phyloP scores from a whole-genome alignment of 2,888 invertebrate species.

The Aphodius granarius region DNA sequence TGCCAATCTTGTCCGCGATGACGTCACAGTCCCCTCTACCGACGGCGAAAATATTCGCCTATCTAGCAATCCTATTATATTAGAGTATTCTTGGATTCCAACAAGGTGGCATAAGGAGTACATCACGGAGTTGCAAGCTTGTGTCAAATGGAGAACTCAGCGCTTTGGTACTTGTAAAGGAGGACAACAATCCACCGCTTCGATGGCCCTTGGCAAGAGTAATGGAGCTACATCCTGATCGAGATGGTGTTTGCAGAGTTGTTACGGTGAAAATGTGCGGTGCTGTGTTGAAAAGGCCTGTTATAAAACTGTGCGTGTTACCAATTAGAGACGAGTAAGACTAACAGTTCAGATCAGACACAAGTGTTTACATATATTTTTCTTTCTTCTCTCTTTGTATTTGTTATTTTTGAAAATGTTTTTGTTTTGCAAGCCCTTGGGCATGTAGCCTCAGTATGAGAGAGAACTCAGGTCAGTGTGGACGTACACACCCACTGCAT shows the following conservation, averaged over 20 bases:
- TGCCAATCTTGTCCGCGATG: too few species aligned
- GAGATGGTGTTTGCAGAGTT: neutral
- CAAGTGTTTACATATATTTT: neutral
- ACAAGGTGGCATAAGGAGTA: neutral
- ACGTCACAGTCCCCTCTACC: too few species aligned
- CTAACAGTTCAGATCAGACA: neutral
- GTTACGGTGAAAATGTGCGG: neutral
- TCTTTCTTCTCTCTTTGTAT: neutral
- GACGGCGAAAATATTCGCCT: too few species aligned
- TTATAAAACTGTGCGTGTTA: neutral
- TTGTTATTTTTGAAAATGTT: neutral
- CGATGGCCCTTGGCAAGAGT: neutral
- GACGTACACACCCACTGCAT: neutral
- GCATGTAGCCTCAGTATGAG: neutral
- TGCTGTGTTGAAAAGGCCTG: neutral
- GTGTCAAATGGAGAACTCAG: neutral
- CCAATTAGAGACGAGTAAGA: neutral
- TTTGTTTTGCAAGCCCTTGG: neutral
- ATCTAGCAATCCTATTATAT: too few species aligned
- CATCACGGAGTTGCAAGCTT: neutral
- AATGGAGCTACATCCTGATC: neutral
- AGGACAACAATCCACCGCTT: neutral
- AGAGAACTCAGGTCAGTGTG: neutral
- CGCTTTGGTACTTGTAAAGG: neutral
- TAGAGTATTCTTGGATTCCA: neutral